Evolutionary conservation across 2,797 vertebrate species (phyloP).

Genomic region (Cynopterus sphinx): DNA sequence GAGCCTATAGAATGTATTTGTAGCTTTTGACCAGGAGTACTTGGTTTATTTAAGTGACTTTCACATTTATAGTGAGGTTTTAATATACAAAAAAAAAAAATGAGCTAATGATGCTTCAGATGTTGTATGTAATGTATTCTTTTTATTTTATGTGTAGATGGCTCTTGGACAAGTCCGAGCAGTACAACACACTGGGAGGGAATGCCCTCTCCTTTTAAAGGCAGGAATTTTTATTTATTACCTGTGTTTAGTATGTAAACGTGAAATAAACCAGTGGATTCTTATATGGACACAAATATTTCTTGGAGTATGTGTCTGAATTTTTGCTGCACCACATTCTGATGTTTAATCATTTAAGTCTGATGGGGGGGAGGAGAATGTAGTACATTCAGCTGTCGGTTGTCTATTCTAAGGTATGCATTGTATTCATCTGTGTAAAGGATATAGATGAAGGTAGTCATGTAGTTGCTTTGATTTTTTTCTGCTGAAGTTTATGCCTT

Average conservation of each 20-base stretch:
- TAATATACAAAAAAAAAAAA: conserved; percentile 84
- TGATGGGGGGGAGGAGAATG: conserved; percentile 84
- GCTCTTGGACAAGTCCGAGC: conserved; percentile 92
- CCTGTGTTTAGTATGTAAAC: conserved; percentile 90
- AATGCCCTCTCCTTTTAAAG: conserved; percentile 92
- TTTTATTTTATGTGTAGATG: conserved; percentile 93
- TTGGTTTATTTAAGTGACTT: conserved; percentile 79
- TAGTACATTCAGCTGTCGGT: conserved; percentile 76
- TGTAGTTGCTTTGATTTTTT: conserved; percentile 77
- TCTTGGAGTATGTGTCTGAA: conserved; percentile 86
- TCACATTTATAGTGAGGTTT: conserved; percentile 86
- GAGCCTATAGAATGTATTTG: conserved; percentile 82
- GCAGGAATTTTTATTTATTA: conserved; percentile 92
- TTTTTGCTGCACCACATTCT: conserved; percentile 86
- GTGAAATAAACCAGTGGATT: conserved; percentile 88
- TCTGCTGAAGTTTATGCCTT: conserved; percentile 80
- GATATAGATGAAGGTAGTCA: conserved; percentile 77
- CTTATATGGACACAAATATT: conserved; percentile 86
- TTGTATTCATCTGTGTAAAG: conserved; percentile 80
- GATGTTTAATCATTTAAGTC: conserved; percentile 79
- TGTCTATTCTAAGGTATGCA: conserved; percentile 70
- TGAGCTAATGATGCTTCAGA: conserved; percentile 90
- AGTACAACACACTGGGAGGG: conserved; percentile 92
- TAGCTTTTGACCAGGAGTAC: conserved; percentile 83
- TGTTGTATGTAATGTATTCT: conserved; percentile 91